Base-by-base conservation (phyloP, 2,113 vertebrate genomes). In the Amazona guildingii region DNA sequence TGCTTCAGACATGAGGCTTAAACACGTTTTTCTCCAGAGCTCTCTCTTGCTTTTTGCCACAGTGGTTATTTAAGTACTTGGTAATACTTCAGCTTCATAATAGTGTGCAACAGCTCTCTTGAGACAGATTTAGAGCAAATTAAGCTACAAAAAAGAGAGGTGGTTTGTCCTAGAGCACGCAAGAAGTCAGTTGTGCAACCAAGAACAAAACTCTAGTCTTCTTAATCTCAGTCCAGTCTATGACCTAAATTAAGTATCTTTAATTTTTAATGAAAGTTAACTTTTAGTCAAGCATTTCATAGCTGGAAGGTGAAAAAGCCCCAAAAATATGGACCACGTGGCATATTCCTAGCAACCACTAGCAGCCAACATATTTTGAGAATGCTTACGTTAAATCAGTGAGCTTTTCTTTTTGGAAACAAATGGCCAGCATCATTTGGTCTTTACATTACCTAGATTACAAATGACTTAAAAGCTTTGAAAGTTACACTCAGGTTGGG, bases 221-320 rank as follows among this genome's bases (percentile, higher is more conserved):
- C 74, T 80, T 74, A 46, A 49, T 78, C 35, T 88, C 55, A 68
- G 28, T 49, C n/a, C 29, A 54, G 73, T n/a, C 27, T 23, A 35
- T 83, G 37, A 78, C 51, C 51, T 78, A 77, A 96, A 84, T 91
- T 21, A 66, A 3, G 2, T 70, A 39, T 84, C 51, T 89, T 19
- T 89, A n/a, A n/a, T 92, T 94, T 86, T 86, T n/a, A 92, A 77
- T 17, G 49, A 70, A 93, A 86, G 19, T 51, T 94, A 88, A 80
- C 17, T 83, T 83, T 63, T 39, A 63, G 37, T 69, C 17, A 83
- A 51, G 19, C 77, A 44, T 92, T 94, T 67, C 25, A 43, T 46
- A 83, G 28, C n/a, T 92, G 39, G 51, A 82, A 82, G 35, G n/a
- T 15, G 57, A 59, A 70, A 90, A 67, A 90, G 74, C 21, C 16